Conservation (phyloP, 2,888 invertebrate species). For the Trisateles emortualis region DNA sequence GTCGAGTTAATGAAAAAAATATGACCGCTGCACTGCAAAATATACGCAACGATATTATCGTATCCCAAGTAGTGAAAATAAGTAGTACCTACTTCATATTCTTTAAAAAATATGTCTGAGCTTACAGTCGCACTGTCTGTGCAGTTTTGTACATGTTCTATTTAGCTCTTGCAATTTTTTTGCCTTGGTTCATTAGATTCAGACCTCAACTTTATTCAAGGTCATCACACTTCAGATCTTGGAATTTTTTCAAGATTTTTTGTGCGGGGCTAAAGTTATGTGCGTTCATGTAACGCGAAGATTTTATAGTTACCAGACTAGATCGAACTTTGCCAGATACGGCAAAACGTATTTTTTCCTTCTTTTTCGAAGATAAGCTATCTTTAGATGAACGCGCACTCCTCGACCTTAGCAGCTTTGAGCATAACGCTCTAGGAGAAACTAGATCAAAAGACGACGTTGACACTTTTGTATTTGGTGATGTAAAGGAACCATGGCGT, state of each 20-base stretch:
- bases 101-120: too few relatives aligned
- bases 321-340: constrained; percentile 23
- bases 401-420: constrained; percentile 61
- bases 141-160: too few relatives aligned
- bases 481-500: constrained; percentile 61
- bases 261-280: constrained; percentile 59
- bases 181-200: too few relatives aligned
- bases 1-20: too few relatives aligned
- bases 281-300: constrained; percentile 51
- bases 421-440: constrained; percentile 67
- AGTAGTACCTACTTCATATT: too few relatives aligned
- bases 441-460: constrained; percentile 60
- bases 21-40: too few relatives aligned
- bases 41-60: too few relatives aligned
- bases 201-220: background rate
- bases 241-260: constrained; percentile 70
- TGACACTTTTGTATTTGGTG: constrained; percentile 56
- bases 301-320: constrained; percentile 58
- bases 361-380: constrained; percentile 43
- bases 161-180: too few relatives aligned
- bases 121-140: too few relatives aligned
- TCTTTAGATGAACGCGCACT: constrained; percentile 51
- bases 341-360: constrained; percentile 3
- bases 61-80: too few relatives aligned
- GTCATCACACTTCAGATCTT: constrained; percentile 63